Evolutionary conservation across 2,888 invertebrate genomes (phyloP), one percentile per base, ranked within the genome.

Genomic region (Scaptomyza cyrtandrae): DNA sequence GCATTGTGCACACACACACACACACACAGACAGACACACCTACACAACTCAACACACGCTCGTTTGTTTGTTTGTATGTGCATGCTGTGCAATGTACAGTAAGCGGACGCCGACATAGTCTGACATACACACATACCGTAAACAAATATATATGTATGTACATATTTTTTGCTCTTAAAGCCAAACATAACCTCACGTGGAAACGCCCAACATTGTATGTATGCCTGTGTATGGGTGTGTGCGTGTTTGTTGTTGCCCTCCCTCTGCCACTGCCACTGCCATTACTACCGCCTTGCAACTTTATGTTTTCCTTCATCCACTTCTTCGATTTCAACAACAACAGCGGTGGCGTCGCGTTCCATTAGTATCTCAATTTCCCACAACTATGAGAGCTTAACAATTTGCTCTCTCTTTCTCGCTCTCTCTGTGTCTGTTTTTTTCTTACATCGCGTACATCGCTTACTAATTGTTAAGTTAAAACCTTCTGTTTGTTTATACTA

Each of bases 151-250:
- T 45, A 39, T 9, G n/a, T 70, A 62, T 43, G 45, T 29, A 52
- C 29, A 37, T 27, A 31, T 50, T 65, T 69, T 65, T 68, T 56
- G 54, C 55, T 57, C 45, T 69, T 83, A 49, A 62, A 59, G 56
- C 65, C 67, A 77, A 75, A 84, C 81, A 79, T 89, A 85, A 81
- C 83, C 85, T 86, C 80, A 79, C 70, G 76, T 80, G 88, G 86
- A 88, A 90, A 89, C 89, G 89, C 90, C 90, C 89, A 87, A 87
- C 75, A 81, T 75, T 86, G 71, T 53, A 57, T 49, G 43, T 57
- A 14, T 46, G 29, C 45, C 29, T 50, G 14, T 56, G 37, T 46
- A 49, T 50, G 35, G 52, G 27, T 78, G 33, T 68, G 14, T 52
- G 57, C 33, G 60, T 59, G 49, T 39, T 48, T 65, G 46, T 58